phyloP scores from a whole-genome alignment of 2,888 invertebrate genomes.

The Acanthosoma haemorrhoidale region DNA sequence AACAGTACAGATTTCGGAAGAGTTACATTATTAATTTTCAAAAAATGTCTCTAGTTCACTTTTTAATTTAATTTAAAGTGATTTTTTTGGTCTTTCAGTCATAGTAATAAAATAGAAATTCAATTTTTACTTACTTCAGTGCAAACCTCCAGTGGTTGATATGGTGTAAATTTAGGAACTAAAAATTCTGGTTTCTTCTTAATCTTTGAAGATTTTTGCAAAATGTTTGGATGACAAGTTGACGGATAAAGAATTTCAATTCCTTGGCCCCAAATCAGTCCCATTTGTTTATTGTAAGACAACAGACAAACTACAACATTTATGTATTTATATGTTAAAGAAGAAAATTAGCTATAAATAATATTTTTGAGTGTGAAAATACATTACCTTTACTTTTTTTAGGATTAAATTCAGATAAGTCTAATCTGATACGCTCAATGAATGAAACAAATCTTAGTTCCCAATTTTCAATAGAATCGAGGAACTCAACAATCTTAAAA shows the following conservation, averaged over 20 bases:
- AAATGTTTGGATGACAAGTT: background rate
- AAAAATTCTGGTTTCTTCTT: background rate
- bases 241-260: background rate
- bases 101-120: no score
- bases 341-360: background rate
- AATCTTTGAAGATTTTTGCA: background rate
- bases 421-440: background rate
- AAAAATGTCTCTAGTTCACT: no score
- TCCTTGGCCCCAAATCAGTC: background rate
- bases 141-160: background rate
- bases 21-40: no score
- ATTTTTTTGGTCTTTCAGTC: no score
- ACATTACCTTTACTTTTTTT: slow-evolving; percentile 22
- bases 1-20: no score
- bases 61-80: no score
- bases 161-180: background rate
- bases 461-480: slow-evolving; percentile 11
- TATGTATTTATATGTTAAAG: background rate
- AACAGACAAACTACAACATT: slow-evolving; percentile 1
- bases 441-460: background rate
- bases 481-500: slow-evolving; percentile 17
- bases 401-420: background rate
- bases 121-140: background rate
- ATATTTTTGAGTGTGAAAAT: background rate
- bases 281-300: background rate